Evolutionary conservation across 2,888 invertebrate species (phyloP).

Genomic region (Parasteatoda lunata): DNA sequence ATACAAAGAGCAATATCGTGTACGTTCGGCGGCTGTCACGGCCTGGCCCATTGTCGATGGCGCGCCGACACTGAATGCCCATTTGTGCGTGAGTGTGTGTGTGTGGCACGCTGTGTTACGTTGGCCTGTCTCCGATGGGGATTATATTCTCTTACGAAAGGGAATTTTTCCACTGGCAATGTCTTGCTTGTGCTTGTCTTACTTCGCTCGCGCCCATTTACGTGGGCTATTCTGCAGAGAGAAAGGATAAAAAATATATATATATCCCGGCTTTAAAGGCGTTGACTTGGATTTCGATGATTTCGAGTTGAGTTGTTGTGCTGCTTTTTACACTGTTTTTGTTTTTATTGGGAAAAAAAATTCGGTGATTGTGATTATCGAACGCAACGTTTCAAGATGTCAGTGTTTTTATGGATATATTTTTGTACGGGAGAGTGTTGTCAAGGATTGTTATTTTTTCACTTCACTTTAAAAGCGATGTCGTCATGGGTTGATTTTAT

Average conservation of each 20-base stretch:
- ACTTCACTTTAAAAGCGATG: no score
- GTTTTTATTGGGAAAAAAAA: conserved; percentile 29
- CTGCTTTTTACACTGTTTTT: conserved; percentile 15
- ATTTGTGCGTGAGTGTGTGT: conserved; percentile 52
- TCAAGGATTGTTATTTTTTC: no score
- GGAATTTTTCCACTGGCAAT: conserved; percentile 54
- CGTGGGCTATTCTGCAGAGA: conserved; percentile 3
- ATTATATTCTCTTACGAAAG: conserved; percentile 48
- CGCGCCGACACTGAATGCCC: conserved; percentile 64
- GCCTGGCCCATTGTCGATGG: conserved; percentile 51
- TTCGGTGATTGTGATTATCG: conserved; percentile 41
- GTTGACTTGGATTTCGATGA: conserved; percentile 37
- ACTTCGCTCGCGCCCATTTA: conserved; percentile 37
- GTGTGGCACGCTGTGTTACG: not conserved
- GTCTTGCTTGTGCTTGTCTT: not conserved
- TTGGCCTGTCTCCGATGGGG: conserved; percentile 49
- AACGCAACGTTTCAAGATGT: not conserved
- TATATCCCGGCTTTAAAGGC: conserved; percentile 5
- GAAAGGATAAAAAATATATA: conserved; percentile 8
- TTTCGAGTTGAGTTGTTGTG: conserved; percentile 23
- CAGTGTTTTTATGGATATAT: no score
- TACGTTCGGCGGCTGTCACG: conserved; percentile 64
- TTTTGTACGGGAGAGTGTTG: no score
- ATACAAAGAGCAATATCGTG: conserved; percentile 70
- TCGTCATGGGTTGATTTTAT: no score